Evolutionary conservation across 1,140 invertebrate species (phyloP).

Genomic region (Kradibia gibbosae): DNA sequence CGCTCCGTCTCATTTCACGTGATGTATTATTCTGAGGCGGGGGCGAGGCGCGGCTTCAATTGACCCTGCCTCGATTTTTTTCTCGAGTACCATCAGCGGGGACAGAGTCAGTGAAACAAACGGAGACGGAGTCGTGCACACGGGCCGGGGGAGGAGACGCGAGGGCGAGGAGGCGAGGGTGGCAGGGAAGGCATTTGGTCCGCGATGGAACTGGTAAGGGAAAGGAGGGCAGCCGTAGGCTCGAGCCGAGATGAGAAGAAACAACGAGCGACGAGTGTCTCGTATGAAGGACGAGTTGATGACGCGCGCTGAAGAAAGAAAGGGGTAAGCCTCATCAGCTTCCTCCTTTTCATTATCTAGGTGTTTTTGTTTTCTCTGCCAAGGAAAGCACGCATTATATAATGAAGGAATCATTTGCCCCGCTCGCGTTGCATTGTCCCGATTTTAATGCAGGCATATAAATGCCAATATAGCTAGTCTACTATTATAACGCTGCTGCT

Average conservation of each 20-base stretch:
- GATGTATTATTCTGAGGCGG: conserved; percentile 49
- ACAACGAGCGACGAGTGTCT: conserved; percentile 48
- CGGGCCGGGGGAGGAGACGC: conserved; percentile 5
- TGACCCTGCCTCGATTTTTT: conserved; percentile 68
- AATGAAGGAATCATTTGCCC: not conserved
- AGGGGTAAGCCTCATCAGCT: not conserved
- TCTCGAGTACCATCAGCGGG: conserved; percentile 51
- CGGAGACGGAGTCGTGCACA: not conserved
- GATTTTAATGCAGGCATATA: not conserved
- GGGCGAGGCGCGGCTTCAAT: conserved; percentile 62
- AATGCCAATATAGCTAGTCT: not conserved
- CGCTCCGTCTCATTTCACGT: conserved; percentile 42
- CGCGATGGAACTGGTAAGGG: conserved; percentile 40
- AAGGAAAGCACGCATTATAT: conserved; percentile 26
- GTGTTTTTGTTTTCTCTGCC: conserved; percentile 12
- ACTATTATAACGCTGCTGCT: not conserved
- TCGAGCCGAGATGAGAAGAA: conserved; percentile 39
- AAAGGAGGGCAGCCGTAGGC: conserved; percentile 33
- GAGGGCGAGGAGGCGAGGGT: conserved; percentile 50
- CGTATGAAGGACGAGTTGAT: conserved; percentile 3
- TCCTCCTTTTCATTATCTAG: not conserved
- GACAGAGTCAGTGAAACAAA: conserved; percentile 48
- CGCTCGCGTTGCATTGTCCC: not conserved
- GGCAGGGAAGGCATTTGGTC: conserved; percentile 36
- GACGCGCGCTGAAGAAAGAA: conserved; percentile 35